Conservation (phyloP, 1,140 invertebrate species). For the Caenorhabditis tropicalis region DNA sequence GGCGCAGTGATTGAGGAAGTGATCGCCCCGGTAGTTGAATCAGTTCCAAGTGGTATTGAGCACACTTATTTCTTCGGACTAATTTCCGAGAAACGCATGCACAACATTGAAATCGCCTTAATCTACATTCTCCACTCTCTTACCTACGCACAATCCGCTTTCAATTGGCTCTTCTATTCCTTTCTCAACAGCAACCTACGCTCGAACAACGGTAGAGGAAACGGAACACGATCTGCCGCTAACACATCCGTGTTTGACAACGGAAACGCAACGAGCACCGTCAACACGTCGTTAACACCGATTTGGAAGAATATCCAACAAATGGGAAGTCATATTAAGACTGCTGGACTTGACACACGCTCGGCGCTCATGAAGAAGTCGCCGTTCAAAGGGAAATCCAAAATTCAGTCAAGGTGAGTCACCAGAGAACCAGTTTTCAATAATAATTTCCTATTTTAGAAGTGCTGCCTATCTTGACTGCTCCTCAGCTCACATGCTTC, state of each 20-base stretch:
- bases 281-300: slow-evolving; percentile 33
- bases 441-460: slow-evolving; percentile 10
- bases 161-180: slow-evolving; percentile 71
- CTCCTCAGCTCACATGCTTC: slow-evolving; percentile 12
- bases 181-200: slow-evolving; percentile 68
- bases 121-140: slow-evolving; percentile 66
- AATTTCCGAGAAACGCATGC: neutral
- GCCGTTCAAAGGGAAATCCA: slow-evolving; percentile 41
- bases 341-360: slow-evolving; percentile 61
- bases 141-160: slow-evolving; percentile 67
- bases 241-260: slow-evolving; percentile 54
- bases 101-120: slow-evolving; percentile 2
- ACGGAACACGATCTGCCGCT: slow-evolving; percentile 57
- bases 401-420: slow-evolving; percentile 47
- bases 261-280: slow-evolving; percentile 51
- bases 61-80: neutral
- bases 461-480: slow-evolving; percentile 26
- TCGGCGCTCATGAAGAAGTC: slow-evolving; percentile 4
- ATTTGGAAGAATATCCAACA: slow-evolving; percentile 60
- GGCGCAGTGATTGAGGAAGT: neutral
- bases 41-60: neutral
- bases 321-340: slow-evolving; percentile 63
- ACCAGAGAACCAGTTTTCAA: neutral
- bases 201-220: slow-evolving; percentile 51
- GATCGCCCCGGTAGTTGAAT: neutral